Percentiles rank a stretch among this genome's conserved stretches.
Evolutionary conservation across 2,113 vertebrate species (phyloP).

Genomic region (human (Homo sapiens)): GRCh38 chr4:3777001-3777500

Average conservation of each 20-base stretch:
- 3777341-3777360: background rate
- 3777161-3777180: background rate
- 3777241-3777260: no score
- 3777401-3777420: background rate
- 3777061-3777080: no score
- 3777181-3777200: background rate
- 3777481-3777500: rapidly evolving
- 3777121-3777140: rapidly evolving
- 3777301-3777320: background rate
- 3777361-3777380: background rate
- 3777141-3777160: background rate
- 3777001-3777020: rapidly evolving
- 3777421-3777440: no score
- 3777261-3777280: background rate
- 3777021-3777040: background rate
- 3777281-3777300: rapidly evolving
- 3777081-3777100: background rate
- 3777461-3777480: background rate
- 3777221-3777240: background rate
- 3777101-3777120: background rate
- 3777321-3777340: background rate
- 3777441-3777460: background rate
- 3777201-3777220: rapidly evolving
- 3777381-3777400: rapidly evolving
- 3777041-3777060: background rate